These are phyloP conservation scores for Pocota personata DNA, from an alignment of 2,888 invertebrate species.

Conservation along the genomic window DNA sequence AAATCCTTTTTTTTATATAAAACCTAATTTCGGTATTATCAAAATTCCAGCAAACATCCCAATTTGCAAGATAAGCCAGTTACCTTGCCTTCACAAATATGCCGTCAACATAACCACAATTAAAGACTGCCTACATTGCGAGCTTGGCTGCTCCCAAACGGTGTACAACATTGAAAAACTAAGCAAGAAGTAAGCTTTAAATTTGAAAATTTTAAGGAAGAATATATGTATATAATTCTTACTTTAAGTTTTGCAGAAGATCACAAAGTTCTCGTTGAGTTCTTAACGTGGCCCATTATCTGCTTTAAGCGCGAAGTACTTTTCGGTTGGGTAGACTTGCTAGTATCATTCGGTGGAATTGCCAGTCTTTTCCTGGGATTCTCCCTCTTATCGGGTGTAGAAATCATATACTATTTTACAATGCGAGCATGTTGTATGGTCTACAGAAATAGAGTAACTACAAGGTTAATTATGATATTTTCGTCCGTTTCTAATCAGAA, in stretches of 20 bases:
- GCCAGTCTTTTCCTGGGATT: slow-evolving; percentile 86
- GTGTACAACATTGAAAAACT: slow-evolving; percentile 90
- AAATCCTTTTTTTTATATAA: background rate
- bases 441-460: slow-evolving; percentile 81
- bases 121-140: slow-evolving; percentile 86
- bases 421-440: slow-evolving; percentile 85
- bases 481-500: background rate
- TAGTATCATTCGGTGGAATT: slow-evolving; percentile 85
- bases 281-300: slow-evolving; percentile 88
- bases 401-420: slow-evolving; percentile 90
- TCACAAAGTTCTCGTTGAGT: slow-evolving; percentile 83
- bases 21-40: background rate
- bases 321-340: slow-evolving; percentile 92
- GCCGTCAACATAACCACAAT: slow-evolving; percentile 85
- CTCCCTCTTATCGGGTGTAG: slow-evolving; percentile 89
- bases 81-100: slow-evolving; percentile 85
- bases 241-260: slow-evolving; percentile 75
- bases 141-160: slow-evolving; percentile 89
- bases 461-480: background rate
- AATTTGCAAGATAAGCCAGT: slow-evolving; percentile 85
- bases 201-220: background rate
- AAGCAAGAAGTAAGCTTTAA: slow-evolving; percentile 84
- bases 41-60: slow-evolving; percentile 83
- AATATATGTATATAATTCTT: background rate
- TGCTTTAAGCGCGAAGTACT: slow-evolving; percentile 91